Evolutionary conservation across 1,140 invertebrate species (phyloP), one percentile per base, ranked within the genome.

Genomic region (Piezodorus guildinii): DNA sequence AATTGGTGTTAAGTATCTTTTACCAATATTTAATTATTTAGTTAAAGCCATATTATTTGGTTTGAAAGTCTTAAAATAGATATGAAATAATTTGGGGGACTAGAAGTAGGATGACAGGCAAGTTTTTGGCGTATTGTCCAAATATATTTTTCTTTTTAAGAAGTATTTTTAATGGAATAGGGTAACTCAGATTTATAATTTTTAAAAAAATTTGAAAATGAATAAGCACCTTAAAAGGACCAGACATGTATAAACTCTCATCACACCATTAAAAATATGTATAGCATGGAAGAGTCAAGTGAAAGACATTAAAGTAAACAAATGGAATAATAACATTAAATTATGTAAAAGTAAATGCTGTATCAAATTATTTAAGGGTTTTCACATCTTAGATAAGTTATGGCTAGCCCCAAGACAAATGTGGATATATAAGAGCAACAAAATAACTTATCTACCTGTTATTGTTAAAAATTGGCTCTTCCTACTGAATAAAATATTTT

Each of bases 1-100:
- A 49, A 49, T 49, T 49, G 46, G 46, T 49, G 46, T 49, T 49
- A 21, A 49, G 21, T 49, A 49, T 19, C 46, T 49, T 49, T 17
- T 19, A 21, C 21, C n/a, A 49, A 19, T 49, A 39, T 39, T 39
- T 39, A 39, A 39, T 49, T 14, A 10, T 21, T 49, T 49, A 21
- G 15, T 49, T 49, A 49, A 49, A 49, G 46, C 46, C 46, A 19
- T n/a, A 21, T 19, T 19, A 17, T 19, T 49, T 49, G n/a, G 46
- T 17, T 49, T 49, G 46, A 14, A 49, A 49, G 21, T 19, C n/a
- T 21, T 49, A 49, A 19, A 19, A 49, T 19, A 49, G 21, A 19
- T 49, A 19, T 14, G 14, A 17, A 19, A 49, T 49, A 49, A 49
- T 39, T 39, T 39, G 6, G 14, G 46, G 46, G 46, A 49, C 46